Evolutionary conservation across 2,888 invertebrate species (phyloP).

Genomic region (Macrophya alboannulata): DNA sequence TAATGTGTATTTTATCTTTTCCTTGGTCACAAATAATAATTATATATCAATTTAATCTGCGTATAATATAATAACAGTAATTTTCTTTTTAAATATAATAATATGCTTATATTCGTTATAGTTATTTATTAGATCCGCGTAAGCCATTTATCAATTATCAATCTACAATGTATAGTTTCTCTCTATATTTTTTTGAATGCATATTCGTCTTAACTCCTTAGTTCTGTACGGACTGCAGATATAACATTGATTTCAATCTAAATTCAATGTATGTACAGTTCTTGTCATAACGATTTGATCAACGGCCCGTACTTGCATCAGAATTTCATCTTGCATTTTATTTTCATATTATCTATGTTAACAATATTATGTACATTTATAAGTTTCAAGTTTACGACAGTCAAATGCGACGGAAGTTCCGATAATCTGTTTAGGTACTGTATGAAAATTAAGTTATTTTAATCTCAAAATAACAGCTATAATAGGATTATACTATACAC

Average conservation of each 20-base stretch:
- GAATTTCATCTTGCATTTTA: slow-evolving; percentile 9
- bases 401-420: slow-evolving; percentile 15
- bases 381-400: slow-evolving; percentile 14
- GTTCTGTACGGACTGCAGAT: slow-evolving; percentile 61
- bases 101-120: slow-evolving; percentile 37
- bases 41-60: slow-evolving; percentile 29
- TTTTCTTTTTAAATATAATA: slow-evolving; percentile 38
- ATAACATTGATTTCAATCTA: slow-evolving; percentile 40
- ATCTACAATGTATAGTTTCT: slow-evolving; percentile 27
- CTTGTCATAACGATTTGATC: background rate
- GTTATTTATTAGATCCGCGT: slow-evolving; percentile 40
- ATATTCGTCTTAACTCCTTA: slow-evolving; percentile 41
- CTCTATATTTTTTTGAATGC: slow-evolving; percentile 35
- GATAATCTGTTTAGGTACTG: background rate
- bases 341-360: background rate
- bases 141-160: slow-evolving; percentile 40
- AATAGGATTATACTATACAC: slow-evolving; percentile 8
- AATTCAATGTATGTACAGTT: background rate
- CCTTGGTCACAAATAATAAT: slow-evolving; percentile 45
- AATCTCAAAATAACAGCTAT: background rate
- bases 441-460: background rate
- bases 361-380: slow-evolving; percentile 25
- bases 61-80: slow-evolving; percentile 52
- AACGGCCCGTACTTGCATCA: background rate
- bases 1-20: background rate